Evolutionary conservation across 2,113 vertebrate species (phyloP), one percentile per base, ranked within the genome.

Genomic region (Lampris megalopsis): DNA sequence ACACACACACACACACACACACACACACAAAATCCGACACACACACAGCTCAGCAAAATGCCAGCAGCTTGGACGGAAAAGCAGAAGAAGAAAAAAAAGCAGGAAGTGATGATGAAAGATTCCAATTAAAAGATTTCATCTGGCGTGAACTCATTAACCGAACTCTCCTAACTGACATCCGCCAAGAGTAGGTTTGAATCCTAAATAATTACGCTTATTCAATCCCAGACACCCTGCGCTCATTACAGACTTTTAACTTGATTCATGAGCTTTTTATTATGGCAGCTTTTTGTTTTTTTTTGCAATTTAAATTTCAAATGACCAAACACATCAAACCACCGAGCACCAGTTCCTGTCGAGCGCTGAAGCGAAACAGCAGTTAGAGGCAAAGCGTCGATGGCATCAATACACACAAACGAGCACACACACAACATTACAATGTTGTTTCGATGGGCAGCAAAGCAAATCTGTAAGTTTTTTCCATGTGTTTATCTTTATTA

Each of bases 341-440:
- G 36, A 66, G 61, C 53, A 37, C 67, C 52, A 53, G 64, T 60
- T 63, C n/a, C 45, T 13, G 6, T 3, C 37, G 9, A 57, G 7
- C 59, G 11, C 37, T 86, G 61, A 73, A 49, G 65, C 64, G 66
- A 5, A 53, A 52, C 60, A 75, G 77, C 73, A 62, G 68, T 57
- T 59, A 45, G 60, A 59, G 73, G 48, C 68, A 67, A 81, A 82
- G 38, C 70, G 24, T 24, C 24, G 24, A 24, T 24, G 37, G 76
- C 71, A 83, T 43, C 71, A 79, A 67, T 56, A 70, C 75, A 58
- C 56, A 58, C 56, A 58, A 24, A 58, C 56, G 37, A 24, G 37
- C 56, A 58, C 74, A 80, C 85, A 81, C 81, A 77, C 3, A 11
- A 67, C 74, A 87, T 89, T 75, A 57, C 70, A 68, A 35, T 37